Conservation (phyloP, 2,797 vertebrate genomes). For the Scolopax bukidnonensis region DNA sequence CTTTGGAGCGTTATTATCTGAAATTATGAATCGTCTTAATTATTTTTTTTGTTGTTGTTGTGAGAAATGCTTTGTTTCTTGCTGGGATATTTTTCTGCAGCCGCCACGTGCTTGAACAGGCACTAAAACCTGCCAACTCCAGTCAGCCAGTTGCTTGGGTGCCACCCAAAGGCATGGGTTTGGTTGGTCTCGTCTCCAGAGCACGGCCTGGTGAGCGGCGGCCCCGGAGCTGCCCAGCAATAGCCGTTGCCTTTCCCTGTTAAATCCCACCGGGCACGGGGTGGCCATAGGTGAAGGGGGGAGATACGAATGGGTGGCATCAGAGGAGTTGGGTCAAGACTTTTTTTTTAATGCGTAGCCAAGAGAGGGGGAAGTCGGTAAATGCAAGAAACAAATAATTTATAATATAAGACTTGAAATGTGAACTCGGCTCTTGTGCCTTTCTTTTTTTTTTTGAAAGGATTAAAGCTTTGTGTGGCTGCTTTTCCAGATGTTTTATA, state of each 20-base stretch:
- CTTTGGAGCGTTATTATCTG: neutral
- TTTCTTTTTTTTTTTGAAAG: conserved; percentile 54
- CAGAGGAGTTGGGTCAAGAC: neutral
- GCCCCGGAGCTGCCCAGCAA: fast-evolving
- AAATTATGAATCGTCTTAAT: neutral
- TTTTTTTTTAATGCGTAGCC: neutral
- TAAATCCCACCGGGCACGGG: fast-evolving
- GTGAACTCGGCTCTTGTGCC: conserved; percentile 15
- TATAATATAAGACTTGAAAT: neutral
- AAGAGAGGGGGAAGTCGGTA: neutral
- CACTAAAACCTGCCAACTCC: neutral
- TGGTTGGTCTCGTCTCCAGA: neutral
- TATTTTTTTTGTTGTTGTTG: neutral
- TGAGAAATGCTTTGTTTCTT: neutral
- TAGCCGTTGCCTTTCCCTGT: neutral
- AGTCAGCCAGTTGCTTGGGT: neutral
- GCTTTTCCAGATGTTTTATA: conserved; percentile 66
- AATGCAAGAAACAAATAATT: neutral
- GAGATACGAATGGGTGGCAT: neutral
- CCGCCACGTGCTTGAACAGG: neutral
- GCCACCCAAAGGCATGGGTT: neutral
- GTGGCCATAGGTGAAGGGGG: neutral
- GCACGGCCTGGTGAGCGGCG: neutral
- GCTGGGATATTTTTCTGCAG: conserved; percentile 9
- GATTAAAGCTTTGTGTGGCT: conserved; percentile 51